Percentiles rank a stretch among this genome's conserved stretches.
These are phyloP conservation scores for Gallirallus australis DNA, from an alignment of 2,797 vertebrate genomes.

Conservation along the genomic window DNA sequence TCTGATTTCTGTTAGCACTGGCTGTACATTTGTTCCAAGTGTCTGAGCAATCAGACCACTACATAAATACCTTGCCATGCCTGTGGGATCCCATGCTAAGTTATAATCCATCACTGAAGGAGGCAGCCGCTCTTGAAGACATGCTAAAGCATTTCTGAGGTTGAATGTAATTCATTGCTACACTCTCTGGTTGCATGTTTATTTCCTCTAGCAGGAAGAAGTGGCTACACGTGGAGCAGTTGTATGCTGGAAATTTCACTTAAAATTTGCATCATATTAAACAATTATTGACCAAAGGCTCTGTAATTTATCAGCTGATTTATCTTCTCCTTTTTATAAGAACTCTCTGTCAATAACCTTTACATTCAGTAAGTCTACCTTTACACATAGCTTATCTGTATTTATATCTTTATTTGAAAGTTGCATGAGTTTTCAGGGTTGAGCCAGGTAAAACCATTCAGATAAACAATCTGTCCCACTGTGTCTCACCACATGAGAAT, in stretches of 20 bases:
- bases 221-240: neutral
- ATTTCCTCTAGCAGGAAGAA: conserved; percentile 58
- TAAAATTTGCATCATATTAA: conserved; percentile 34
- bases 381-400: neutral
- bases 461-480: neutral
- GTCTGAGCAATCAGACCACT: conserved; percentile 35
- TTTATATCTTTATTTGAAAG: neutral
- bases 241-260: neutral
- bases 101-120: conserved; percentile 57
- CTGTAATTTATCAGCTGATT: conserved; percentile 30
- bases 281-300: conserved; percentile 32
- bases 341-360: neutral
- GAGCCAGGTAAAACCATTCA: neutral
- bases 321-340: neutral
- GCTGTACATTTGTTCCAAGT: conserved; percentile 33
- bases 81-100: conserved; percentile 41
- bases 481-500: neutral
- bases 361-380: neutral
- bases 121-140: conserved; percentile 39
- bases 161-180: conserved; percentile 51
- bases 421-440: neutral
- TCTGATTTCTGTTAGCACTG: conserved; percentile 13
- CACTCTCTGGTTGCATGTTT: conserved; percentile 29
- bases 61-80: conserved; percentile 50
- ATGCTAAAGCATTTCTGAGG: conserved; percentile 40